Percentiles rank a stretch among this genome's conserved stretches.
Conservation (phyloP, 2,888 invertebrate genomes). For the Agonopterix subpropinquella region DNA sequence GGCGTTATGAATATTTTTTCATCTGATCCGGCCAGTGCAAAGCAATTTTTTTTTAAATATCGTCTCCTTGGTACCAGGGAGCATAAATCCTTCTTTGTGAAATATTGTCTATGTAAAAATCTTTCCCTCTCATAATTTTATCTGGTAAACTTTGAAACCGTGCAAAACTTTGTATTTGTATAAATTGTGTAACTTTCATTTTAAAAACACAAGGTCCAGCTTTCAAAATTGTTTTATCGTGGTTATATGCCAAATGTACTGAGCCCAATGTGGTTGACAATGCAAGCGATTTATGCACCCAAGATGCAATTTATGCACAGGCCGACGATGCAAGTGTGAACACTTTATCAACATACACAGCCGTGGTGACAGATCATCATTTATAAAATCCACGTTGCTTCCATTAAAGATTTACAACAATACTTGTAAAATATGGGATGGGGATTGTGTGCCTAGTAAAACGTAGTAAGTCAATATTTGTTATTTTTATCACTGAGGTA, state of each 20-base stretch:
- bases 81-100: no score
- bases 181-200: neutral
- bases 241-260: neutral
- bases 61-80: no score
- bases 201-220: no score
- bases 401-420: slow-evolving; percentile 8
- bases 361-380: slow-evolving; percentile 39
- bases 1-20: no score
- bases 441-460: slow-evolving; percentile 1
- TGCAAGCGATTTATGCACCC: slow-evolving; percentile 19
- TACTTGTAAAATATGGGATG: slow-evolving; percentile 11
- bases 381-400: slow-evolving; percentile 30
- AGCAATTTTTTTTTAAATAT: no score
- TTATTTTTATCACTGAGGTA: no score
- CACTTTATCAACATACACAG: slow-evolving; percentile 47
- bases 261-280: slow-evolving; percentile 1
- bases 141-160: no score
- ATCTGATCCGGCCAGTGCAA: no score
- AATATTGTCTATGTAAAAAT: no score
- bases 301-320: slow-evolving; percentile 20
- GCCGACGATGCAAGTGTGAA: slow-evolving; percentile 39
- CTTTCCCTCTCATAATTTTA: no score
- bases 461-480: neutral
- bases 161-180: no score
- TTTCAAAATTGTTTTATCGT: no score